Evolutionary conservation across 2,888 invertebrate species (phyloP).

Genomic region (Pollenia amentaria): DNA sequence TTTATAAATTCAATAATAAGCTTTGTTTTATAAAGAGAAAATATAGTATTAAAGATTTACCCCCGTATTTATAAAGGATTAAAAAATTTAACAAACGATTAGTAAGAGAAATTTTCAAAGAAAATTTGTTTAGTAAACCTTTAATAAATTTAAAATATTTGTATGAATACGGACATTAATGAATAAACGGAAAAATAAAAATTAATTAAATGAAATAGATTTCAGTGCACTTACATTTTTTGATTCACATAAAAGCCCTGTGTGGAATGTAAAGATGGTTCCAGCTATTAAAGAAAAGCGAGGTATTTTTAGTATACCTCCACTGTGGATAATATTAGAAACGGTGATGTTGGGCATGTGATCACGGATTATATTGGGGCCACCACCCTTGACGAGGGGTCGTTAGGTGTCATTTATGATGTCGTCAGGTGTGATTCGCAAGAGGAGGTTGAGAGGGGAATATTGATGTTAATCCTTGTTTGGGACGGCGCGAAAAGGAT

Average conservation of each 20-base stretch:
- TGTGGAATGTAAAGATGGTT: neutral
- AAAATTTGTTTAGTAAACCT: too few species aligned
- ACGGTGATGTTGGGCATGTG: neutral
- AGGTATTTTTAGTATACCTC: neutral
- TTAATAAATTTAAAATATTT: too few species aligned
- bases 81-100: too few species aligned
- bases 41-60: neutral
- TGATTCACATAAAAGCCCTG: neutral
- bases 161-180: too few species aligned
- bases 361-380: neutral
- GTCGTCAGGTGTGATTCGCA: neutral
- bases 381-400: neutral
- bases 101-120: too few species aligned
- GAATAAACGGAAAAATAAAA: neutral
- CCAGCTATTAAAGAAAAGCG: neutral
- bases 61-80: too few species aligned
- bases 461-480: neutral
- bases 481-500: neutral
- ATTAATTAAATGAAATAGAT: neutral
- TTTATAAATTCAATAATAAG: slow-evolving; percentile 1
- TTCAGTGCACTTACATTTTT: slow-evolving; percentile 30
- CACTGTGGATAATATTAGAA: neutral
- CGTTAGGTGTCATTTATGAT: neutral
- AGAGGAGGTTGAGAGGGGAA: neutral
- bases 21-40: slow-evolving; percentile 12